Base-by-base conservation (phyloP, 2,888 invertebrate genomes). In the Drosophila dives region DNA sequence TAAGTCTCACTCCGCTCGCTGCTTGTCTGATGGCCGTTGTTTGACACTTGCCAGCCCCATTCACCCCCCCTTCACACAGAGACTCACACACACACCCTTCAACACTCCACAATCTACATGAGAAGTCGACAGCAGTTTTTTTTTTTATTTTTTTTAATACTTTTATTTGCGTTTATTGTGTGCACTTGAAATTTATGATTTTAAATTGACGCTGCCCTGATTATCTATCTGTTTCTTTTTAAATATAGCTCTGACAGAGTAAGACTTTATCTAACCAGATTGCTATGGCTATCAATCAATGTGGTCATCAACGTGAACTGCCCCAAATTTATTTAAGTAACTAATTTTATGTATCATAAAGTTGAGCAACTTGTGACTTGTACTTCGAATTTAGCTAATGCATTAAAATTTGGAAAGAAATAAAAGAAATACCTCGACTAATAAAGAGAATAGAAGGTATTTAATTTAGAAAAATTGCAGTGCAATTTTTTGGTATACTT, bases 41-140 rank as follows among this genome's bases (percentile, higher is more conserved):
- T 89, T 86, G 85, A 82, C 90, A 85, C 90, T 85, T 89, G 85
- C 75, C 88, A 82, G 75, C 68, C 79, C 68, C 66, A 68, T 48
- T 50, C 73, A 58, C 49, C 20, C 48, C 20, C 65, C 64, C 17
- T 3, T n/a, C 58, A 3, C 36, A 53, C 36, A 34, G 23, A 17
- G 49, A 50, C 51, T 29, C 6, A 23, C 50, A 12, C 32, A 7
- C 42, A 42, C 10, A 29, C 54, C 55, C 45, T 45, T 23, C 23
- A 45, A 50, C 71, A 70, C 54, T 59, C 50, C 34, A 54, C 23
- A 45, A 45, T 45, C 45, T 23, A 50, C 15, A 53, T 12, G 40
- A 58, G 74, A 36, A 48, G 55, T 68, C 63, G 70, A 53, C 59
- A 45, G 64, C 3, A 6, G 29, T 29, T 29, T 32, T n/a, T n/a